Percentiles rank a stretch among this genome's conserved stretches.
These are phyloP conservation scores for Clunio marinus DNA, from an alignment of 2,888 invertebrate genomes.

Conservation along the genomic window DNA sequence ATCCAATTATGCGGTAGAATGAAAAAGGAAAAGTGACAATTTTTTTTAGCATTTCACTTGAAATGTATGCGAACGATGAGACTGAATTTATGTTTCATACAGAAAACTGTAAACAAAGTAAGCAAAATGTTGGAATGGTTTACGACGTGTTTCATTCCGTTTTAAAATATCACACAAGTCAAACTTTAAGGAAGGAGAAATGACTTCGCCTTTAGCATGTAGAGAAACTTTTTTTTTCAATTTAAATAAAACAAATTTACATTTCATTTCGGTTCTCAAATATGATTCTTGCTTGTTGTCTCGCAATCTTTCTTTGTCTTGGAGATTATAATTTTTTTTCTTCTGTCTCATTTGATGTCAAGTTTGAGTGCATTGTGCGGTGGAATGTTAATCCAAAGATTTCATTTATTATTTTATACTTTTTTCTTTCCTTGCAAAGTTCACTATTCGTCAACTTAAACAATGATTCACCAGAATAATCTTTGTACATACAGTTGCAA, in stretches of 20 bases:
- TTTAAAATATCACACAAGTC: no score
- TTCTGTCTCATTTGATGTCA: background rate
- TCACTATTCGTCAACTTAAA: no score
- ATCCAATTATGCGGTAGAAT: slow-evolving; percentile 34
- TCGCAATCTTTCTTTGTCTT: background rate
- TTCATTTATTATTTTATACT: no score
- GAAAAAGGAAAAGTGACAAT: slow-evolving; percentile 28
- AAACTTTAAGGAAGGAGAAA: no score
- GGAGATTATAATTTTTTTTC: background rate
- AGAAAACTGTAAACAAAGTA: no score
- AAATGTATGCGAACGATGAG: background rate
- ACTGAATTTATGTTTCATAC: no score
- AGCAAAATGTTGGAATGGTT: no score
- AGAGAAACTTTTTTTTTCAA: slow-evolving; percentile 17
- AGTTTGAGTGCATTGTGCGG: slow-evolving; percentile 2
- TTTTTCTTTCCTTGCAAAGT: background rate
- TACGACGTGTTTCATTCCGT: no score
- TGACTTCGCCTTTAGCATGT: background rate
- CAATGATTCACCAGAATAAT: no score
- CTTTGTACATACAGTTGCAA: no score
- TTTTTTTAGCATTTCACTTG: background rate
- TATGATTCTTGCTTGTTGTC: background rate
- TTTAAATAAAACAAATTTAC: slow-evolving; percentile 34
- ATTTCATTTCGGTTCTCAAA: slow-evolving; percentile 21
- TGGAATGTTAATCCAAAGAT: background rate